Base-by-base conservation (phyloP, 1,140 invertebrate species). In the Caenorhabditis briggsae region DNA sequence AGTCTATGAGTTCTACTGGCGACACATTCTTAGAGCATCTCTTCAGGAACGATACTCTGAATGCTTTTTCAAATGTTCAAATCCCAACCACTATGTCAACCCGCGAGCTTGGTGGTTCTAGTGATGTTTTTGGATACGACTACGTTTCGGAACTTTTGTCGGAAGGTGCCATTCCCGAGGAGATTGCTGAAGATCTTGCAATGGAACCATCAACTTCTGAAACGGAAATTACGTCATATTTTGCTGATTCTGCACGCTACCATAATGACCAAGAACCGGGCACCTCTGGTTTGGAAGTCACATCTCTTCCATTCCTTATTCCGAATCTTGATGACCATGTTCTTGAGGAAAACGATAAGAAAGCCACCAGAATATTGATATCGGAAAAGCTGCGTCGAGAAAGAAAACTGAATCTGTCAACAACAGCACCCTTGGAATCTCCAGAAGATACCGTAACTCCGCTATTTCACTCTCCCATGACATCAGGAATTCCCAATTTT, bases 181-280 rank as follows among this genome's bases (percentile, higher is more conserved):
- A 70, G 46, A 43, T 70, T n/a, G 65, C 65, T n/a, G 65, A 70
- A 70, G 18, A 70, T 18, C 65, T 70, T 8, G 65, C 41, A n/a
- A 70, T 70, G 65, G 23, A 25, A 6, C 20, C 43, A 70, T 46
- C 41, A n/a, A 8, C 43, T n/a, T 46, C 43, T 18, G 43, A 70
- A 23, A 11, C 18, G 1, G 65, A 70, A n/a, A 2, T 46, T 46
- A 5, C 16, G 46, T n/a, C 5, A 11, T 65, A 25, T 12, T 33
- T 33, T 43, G 43, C 65, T 43, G 43, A 70, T 14, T n/a, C 33
- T n/a, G 41, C 65, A n/a, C 8, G 16, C 5, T 70, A 70, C 18
- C 41, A 70, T n/a, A 41, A 70, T 18, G 65, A 70, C 16, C 65
- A 70, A 18, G 41, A 70, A 20, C 65, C 65, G n/a, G 46, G 65